Evolutionary conservation across 2,113 vertebrate genomes (phyloP), one percentile per base, ranked within the genome.

Genomic region (Indri indri): DNA sequence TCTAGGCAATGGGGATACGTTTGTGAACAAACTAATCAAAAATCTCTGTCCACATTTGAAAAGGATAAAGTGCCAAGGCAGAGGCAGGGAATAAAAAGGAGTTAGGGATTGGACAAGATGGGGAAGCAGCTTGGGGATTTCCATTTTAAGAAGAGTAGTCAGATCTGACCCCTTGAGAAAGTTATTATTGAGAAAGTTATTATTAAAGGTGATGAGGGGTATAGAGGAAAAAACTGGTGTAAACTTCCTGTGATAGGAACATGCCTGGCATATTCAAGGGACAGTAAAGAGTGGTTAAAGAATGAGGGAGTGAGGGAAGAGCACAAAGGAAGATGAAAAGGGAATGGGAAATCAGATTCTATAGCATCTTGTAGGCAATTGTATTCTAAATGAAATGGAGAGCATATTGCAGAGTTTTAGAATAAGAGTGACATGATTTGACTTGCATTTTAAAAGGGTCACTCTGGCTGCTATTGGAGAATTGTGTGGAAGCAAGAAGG

Each of bases 21-120:
- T 54, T 95, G 34, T 82, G 80, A 92, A 85, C 50, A 88, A 96
- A 95, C 76, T 68, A 79, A 73, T 57, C 8, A 79, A 59, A 95
- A 84, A 20, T 89, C 17, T 20, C 5, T 54, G 1, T 65, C 47
- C 8, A 76, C 3, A 10, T 34, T 76, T 92, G 57, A 88, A 79
- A 14, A 54, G 50, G 42, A 79, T n/a, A 37, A 52, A 96, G 32
- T 40, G 20, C 27, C 23, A 63, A 74, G 9, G 63, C 2, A 4
- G 34, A 47, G 5, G 1, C 3, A 9, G 30, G 5, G 7, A 63
- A 57, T 0, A 95, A 76, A 66, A 66, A 88, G 42, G n/a, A 82
- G 27, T 83, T 84, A 61, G n/a, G 13, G 14, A 54, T 84, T 59
- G 9, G 14, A 22, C 8, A 25, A 50, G 13, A 11, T 63, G 5